These are phyloP conservation scores for Zootermopsis nevadensis DNA, from an alignment of 2,888 invertebrate genomes.

Conservation along the genomic window DNA sequence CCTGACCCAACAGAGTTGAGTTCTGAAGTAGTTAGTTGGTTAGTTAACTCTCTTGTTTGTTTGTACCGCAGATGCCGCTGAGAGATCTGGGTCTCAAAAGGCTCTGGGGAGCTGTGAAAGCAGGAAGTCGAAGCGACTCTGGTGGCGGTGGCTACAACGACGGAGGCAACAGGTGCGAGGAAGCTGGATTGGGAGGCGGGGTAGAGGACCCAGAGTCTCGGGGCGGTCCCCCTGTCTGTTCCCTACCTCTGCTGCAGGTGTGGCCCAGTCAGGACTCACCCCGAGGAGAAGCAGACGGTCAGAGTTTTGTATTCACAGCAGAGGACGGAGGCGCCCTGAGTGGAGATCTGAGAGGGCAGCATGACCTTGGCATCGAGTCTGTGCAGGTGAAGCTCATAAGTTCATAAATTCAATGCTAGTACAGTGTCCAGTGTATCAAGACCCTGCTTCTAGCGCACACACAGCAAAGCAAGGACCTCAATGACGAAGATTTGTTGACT, in stretches of 20 bases:
- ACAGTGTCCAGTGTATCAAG: too few species aligned
- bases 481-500: too few species aligned
- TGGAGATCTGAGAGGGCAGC: conserved; percentile 48
- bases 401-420: neutral
- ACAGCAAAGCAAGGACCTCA: too few species aligned
- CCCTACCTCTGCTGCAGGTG: conserved; percentile 67
- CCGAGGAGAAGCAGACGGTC: conserved; percentile 70
- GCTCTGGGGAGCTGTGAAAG: conserved; percentile 57
- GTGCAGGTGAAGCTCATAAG: conserved; percentile 68
- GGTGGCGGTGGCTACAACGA: conserved; percentile 52
- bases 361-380: conserved; percentile 79
- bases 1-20: too few species aligned
- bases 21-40: too few species aligned
- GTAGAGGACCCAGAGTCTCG: conserved; percentile 43
- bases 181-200: neutral
- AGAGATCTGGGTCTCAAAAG: conserved; percentile 62
- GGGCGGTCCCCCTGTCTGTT: conserved; percentile 51
- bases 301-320: conserved; percentile 75
- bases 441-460: too few species aligned
- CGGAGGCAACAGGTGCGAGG: conserved; percentile 50
- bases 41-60: too few species aligned
- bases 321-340: conserved; percentile 57
- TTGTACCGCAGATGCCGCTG: conserved; percentile 61
- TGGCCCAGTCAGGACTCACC: conserved; percentile 80
- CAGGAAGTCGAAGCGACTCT: neutral